Base-by-base conservation (phyloP, 2,797 vertebrate genomes). In the Naso thynnoides region DNA sequence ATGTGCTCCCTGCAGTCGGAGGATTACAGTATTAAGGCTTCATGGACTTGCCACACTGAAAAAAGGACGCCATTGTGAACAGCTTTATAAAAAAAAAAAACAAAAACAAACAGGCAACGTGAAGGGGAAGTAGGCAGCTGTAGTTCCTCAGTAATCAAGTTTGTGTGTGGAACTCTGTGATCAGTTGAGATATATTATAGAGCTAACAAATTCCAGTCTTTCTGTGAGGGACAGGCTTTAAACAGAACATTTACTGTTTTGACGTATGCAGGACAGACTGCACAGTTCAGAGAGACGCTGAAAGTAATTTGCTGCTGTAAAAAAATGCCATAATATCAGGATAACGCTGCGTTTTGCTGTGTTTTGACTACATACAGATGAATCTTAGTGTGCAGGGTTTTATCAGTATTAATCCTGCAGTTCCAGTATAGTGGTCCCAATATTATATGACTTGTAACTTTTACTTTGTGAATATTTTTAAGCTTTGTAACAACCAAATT, bases 1-100 rank as follows among this genome's bases (percentile, higher is more conserved):
- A 19, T 38, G 73, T 63, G 67, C 73, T 70, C 36, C 68, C 70
- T 89, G 89, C 88, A 84, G 81, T 86, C 77, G 80, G 84, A 79
- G 90, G 93, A 93, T 95, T 94, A 94, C 81, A 78, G 91, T 83
- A 79, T 92, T 94, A 93, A 85, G 85, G 88, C 78, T 89, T 55
- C 72, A 74, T 77, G 76, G 75, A 86, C 84, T 69, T 69, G 73
- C 69, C 50, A 68, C 59, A 70, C 71, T 85, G 83, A 88, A 90
- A 48, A 88, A 91, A 89, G 81, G 81, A 75, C 76, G 76, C 83
- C 88, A 88, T 94, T 94, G 91, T 93, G 82, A 91, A 68, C 75
- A 88, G 90, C 79, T 91, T 90, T 86, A 71, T 59, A 6, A 21
- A 33, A 81, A 70, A 69, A 68, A 73, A 49, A 21, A 57, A 47